These are phyloP conservation scores for Misgurnus mizolepis DNA, from an alignment of 2,113 vertebrate genomes.

Conservation along the genomic window DNA sequence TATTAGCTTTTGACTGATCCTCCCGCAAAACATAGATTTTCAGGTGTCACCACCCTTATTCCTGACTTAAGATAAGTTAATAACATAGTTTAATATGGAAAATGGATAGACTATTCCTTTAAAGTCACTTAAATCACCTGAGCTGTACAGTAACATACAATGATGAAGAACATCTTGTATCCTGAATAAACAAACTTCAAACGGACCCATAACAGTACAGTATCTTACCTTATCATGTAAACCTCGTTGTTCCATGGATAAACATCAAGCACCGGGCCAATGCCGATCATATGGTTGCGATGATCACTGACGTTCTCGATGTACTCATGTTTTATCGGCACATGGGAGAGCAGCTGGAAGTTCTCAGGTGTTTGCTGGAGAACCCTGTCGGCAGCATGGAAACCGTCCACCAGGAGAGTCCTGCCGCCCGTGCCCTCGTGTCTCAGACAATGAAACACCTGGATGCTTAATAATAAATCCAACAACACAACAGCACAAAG, in stretches of 20 bases:
- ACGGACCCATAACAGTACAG: not conserved
- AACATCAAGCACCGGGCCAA: slow-evolving; percentile 84
- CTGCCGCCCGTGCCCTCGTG: slow-evolving; percentile 89
- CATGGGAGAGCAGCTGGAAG: slow-evolving; percentile 83
- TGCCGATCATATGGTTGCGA: slow-evolving; percentile 85
- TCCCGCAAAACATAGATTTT: no score
- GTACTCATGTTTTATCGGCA: slow-evolving; percentile 87
- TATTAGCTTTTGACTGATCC: no score
- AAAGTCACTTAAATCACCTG: no score
- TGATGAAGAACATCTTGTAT: no score
- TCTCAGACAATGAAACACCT: slow-evolving; percentile 92
- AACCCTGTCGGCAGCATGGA: slow-evolving; percentile 84
- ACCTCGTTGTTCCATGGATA: slow-evolving; percentile 95
- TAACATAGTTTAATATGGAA: no score
- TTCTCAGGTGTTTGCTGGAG: slow-evolving; percentile 72
- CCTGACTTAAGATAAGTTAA: no score
- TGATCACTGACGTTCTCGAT: slow-evolving; percentile 79
- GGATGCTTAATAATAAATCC: slow-evolving; percentile 67
- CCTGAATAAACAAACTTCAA: no score
- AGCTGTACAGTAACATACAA: no score
- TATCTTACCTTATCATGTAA: slow-evolving; percentile 84
- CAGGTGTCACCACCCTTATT: no score
- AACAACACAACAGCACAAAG: not conserved
- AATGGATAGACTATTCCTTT: no score
- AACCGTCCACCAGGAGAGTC: slow-evolving; percentile 90